These are phyloP conservation scores for Drosophila ohnishii DNA, from an alignment of 1,140 invertebrate genomes.

Conservation along the genomic window DNA sequence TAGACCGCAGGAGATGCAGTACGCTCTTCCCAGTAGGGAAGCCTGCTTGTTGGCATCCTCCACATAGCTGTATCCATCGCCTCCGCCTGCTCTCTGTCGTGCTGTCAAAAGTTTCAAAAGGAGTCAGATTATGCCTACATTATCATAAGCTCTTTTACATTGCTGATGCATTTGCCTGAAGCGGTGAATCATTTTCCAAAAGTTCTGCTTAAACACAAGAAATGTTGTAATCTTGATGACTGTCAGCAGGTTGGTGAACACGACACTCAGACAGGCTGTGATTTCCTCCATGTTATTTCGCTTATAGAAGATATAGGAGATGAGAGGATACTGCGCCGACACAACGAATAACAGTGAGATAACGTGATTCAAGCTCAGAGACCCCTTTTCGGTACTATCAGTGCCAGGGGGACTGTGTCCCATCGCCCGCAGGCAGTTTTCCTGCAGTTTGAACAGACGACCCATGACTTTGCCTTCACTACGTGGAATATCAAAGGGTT, in stretches of 20 bases:
- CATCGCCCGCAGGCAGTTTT: constrained; percentile 59
- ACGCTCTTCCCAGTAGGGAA: constrained; percentile 48
- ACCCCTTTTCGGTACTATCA: not conserved
- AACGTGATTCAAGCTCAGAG: constrained; percentile 42
- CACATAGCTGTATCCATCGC: constrained; percentile 26
- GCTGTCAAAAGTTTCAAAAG: constrained; percentile 40
- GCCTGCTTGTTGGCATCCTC: constrained; percentile 56
- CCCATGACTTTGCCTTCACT: constrained; percentile 39
- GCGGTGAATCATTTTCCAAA: constrained; percentile 60
- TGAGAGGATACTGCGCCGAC: constrained; percentile 70
- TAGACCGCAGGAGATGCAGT: constrained; percentile 57
- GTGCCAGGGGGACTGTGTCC: constrained; percentile 33
- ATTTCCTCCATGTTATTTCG: constrained; percentile 64
- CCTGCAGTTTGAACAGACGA: constrained; percentile 56
- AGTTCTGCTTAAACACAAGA: constrained; percentile 56
- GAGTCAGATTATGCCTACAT: constrained; percentile 4
- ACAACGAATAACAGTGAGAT: constrained; percentile 58
- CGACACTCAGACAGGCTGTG: constrained; percentile 68
- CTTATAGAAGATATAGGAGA: constrained; percentile 62
- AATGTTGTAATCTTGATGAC: constrained; percentile 73
- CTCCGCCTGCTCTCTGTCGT: constrained; percentile 7
- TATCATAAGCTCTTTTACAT: constrained; percentile 48
- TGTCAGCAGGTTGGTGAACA: constrained; percentile 72
- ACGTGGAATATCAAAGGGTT: constrained; percentile 12
- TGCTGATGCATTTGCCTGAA: constrained; percentile 63